Conservation (phyloP, 2,113 vertebrate genomes). For the Melanotaenia duboulayi region DNA sequence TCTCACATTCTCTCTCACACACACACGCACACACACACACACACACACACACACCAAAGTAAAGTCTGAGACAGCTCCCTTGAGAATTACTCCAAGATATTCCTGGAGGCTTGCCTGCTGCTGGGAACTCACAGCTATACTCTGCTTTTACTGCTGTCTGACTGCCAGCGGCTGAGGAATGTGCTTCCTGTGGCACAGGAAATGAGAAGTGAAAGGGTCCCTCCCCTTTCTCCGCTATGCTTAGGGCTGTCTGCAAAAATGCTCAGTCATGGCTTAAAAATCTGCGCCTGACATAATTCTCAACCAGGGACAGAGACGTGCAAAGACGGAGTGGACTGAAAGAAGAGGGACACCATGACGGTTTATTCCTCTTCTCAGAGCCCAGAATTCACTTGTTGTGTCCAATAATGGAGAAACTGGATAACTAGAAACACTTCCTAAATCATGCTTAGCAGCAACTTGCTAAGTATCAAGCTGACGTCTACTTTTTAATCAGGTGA, state of each 20-base stretch:
- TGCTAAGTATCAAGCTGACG: not conserved
- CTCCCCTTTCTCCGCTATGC: conserved; percentile 48
- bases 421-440: not conserved
- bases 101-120: conserved; percentile 40
- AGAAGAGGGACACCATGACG: not conserved
- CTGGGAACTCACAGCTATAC: conserved; percentile 49
- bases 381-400: not conserved
- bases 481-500: not conserved
- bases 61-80: conserved; percentile 15
- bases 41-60: conserved; percentile 5
- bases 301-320: not conserved
- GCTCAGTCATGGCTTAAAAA: conserved; percentile 62
- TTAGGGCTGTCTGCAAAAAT: conserved; percentile 44
- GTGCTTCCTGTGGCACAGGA: conserved; percentile 72
- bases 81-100: conserved; percentile 37
- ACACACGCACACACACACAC: conserved; percentile 4
- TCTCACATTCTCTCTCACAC: conserved; percentile 4
- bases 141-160: conserved; percentile 27
- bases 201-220: conserved; percentile 58
- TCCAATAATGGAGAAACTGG: not conserved
- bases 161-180: conserved; percentile 58
- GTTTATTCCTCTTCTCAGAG: not conserved
- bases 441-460: not conserved
- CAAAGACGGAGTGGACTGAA: not conserved
- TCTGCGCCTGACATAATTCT: conserved; percentile 55